Evolutionary conservation across 2,797 vertebrate genomes (phyloP).

Genomic region (Avahi laniger): DNA sequence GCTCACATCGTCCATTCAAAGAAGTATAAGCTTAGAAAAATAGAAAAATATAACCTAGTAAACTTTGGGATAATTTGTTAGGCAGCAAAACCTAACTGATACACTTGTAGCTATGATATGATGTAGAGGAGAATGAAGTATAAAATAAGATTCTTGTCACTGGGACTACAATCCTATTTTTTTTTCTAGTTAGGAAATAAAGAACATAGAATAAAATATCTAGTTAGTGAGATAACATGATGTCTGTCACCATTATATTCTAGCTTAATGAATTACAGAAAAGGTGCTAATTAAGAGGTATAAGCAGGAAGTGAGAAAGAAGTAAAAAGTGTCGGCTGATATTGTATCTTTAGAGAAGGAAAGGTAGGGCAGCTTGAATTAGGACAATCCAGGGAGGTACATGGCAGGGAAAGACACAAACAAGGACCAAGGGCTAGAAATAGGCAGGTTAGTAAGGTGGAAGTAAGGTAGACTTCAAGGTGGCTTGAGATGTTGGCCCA

Average conservation of each 20-base stretch:
- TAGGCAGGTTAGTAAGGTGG: background rate
- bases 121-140: background rate
- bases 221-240: background rate
- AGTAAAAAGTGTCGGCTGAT: constrained; percentile 18
- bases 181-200: background rate
- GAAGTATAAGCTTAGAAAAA: background rate
- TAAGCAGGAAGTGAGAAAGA: constrained; percentile 32
- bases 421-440: background rate
- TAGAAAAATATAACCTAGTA: background rate
- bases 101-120: background rate
- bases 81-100: background rate
- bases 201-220: background rate
- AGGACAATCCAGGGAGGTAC: background rate
- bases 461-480: background rate
- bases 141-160: background rate
- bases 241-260: background rate
- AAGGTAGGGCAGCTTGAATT: background rate
- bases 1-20: background rate
- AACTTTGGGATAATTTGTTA: background rate
- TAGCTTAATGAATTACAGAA: constrained; percentile 41
- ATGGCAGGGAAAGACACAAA: fast-evolving
- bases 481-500: background rate
- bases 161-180: background rate
- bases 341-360: background rate
- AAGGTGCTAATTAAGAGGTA: constrained; percentile 39